These are phyloP conservation scores for Nyctibius bracteatus DNA, from an alignment of 2,113 vertebrate genomes.

Conservation along the genomic window DNA sequence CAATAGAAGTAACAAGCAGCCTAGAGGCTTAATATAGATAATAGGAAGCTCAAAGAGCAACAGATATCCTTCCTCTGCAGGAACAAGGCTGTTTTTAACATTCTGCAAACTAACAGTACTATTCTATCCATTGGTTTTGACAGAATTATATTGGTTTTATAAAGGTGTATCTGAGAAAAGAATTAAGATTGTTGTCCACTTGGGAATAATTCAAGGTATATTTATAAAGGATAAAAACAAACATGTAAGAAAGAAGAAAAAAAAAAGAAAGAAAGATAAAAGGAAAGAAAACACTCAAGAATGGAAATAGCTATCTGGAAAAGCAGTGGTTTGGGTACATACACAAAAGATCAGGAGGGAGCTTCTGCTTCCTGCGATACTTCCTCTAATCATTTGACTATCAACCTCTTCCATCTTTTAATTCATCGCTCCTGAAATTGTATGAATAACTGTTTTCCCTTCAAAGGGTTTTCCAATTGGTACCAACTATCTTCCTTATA, in stretches of 20 bases:
- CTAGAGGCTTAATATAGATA: constrained; percentile 35
- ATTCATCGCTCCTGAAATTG: neutral
- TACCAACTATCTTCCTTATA: neutral
- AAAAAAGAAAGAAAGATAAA: neutral
- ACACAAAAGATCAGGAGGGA: neutral
- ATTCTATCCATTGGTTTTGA: neutral
- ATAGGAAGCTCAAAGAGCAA: constrained; percentile 15
- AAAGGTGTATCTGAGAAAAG: constrained; percentile 2
- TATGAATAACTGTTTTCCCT: neutral
- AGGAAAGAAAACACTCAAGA: neutral
- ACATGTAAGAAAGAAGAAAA: neutral
- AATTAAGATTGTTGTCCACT: neutral
- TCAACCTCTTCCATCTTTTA: neutral
- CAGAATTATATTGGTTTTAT: constrained; percentile 13
- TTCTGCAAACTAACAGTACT: neutral
- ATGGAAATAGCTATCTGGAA: neutral
- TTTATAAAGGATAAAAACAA: neutral
- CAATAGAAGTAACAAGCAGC: constrained; percentile 32
- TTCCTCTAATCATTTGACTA: neutral
- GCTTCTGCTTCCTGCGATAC: neutral
- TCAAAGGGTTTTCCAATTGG: neutral
- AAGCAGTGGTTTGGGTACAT: neutral
- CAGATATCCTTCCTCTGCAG: neutral
- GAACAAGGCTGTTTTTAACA: neutral
- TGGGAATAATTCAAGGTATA: neutral